These are phyloP conservation scores for Tetrapedia diversipes DNA, from an alignment of 2,888 invertebrate species.

Conservation along the genomic window DNA sequence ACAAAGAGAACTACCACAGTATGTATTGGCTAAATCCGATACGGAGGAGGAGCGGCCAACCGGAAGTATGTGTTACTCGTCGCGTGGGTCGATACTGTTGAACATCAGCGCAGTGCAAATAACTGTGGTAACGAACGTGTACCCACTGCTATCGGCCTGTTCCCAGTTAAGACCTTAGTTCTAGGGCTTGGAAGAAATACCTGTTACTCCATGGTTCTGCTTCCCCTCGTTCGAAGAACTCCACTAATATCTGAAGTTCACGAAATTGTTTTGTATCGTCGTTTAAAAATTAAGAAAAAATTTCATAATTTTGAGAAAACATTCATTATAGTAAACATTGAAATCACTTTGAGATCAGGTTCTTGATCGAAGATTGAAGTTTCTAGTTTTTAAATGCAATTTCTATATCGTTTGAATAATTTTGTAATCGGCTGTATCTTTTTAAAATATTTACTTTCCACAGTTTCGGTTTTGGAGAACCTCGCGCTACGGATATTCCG, in stretches of 20 bases:
- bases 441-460: too few relatives aligned
- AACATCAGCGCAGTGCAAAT: conserved; percentile 38
- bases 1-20: neutral
- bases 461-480: too few relatives aligned
- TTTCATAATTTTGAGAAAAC: too few relatives aligned
- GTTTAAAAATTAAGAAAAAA: too few relatives aligned
- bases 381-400: too few relatives aligned
- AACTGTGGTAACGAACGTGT: conserved; percentile 50
- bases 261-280: too few relatives aligned
- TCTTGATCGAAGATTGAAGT: too few relatives aligned
- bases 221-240: neutral
- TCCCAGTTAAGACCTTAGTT: conserved; percentile 19
- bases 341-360: too few relatives aligned
- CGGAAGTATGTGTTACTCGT: conserved; percentile 47
- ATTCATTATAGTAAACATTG: too few relatives aligned
- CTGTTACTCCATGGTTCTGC: conserved; percentile 1
- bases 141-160: conserved; percentile 39
- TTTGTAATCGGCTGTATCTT: too few relatives aligned
- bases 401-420: too few relatives aligned
- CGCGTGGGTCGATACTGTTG: conserved; percentile 40
- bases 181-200: conserved; percentile 3
- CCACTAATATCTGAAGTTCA: neutral
- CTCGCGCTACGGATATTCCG: conserved; percentile 7
- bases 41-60: conserved; percentile 14
- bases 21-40: conserved; percentile 6